Conservation (phyloP, 2,113 vertebrate species). For the Phrynosoma blainvillii region DNA sequence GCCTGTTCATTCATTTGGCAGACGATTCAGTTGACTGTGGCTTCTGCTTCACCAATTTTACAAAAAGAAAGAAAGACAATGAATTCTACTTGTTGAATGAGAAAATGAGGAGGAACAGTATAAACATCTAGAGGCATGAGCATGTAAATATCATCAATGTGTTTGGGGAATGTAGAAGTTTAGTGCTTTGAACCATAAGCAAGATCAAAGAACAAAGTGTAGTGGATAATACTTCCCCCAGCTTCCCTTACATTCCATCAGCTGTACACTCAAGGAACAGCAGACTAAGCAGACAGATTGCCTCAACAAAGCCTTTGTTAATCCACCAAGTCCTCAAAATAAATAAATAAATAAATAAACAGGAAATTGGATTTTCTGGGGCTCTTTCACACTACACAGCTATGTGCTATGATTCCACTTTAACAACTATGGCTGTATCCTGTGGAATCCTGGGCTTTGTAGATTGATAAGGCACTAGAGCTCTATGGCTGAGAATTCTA, state of each 20-base stretch:
- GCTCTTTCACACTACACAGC: too few relatives aligned
- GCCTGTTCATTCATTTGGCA: background rate
- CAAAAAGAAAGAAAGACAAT: background rate
- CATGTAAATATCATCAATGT: background rate
- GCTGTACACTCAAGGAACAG: background rate
- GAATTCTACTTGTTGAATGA: background rate
- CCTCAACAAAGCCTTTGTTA: background rate
- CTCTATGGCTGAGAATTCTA: too few relatives aligned
- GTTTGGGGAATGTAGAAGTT: background rate
- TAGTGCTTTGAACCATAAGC: background rate
- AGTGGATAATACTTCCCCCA: background rate
- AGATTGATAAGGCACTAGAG: too few relatives aligned
- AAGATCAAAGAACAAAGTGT: background rate
- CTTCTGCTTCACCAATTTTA: background rate
- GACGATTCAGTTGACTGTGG: background rate
- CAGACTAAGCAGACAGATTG: background rate
- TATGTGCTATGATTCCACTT: too few relatives aligned
- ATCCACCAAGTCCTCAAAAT: too few relatives aligned
- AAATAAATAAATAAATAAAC: background rate
- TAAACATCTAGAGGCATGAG: background rate
- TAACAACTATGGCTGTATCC: too few relatives aligned
- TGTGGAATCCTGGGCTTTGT: too few relatives aligned
- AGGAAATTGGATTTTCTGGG: background rate
- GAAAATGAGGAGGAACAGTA: background rate
- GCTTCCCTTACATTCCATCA: background rate